phyloP scores from a whole-genome alignment of 1,140 invertebrate genomes.

The Heliconius hewitsoni region DNA sequence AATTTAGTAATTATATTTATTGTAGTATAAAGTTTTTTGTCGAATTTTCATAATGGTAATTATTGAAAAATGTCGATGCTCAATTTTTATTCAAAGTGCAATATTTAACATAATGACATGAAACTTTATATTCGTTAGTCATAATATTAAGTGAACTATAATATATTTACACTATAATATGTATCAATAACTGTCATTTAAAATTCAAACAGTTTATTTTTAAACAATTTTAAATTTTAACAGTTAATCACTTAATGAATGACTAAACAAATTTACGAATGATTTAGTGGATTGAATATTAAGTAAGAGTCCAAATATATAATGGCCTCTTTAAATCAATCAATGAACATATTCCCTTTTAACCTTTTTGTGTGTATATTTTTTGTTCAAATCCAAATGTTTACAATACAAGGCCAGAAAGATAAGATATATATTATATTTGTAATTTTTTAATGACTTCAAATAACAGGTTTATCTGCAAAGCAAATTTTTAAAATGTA shows the following conservation, averaged over 20 bases:
- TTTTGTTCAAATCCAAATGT: not conserved
- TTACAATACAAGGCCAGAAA: slow-evolving; percentile 1
- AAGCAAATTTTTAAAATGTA: not conserved
- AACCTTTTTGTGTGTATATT: slow-evolving; percentile 12
- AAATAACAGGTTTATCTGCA: not conserved
- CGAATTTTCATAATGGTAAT: not conserved
- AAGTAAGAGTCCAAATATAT: not conserved
- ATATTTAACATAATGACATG: not conserved
- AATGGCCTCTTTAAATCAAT: not conserved
- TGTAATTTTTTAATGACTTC: not conserved
- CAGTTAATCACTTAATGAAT: not conserved
- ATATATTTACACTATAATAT: not conserved
- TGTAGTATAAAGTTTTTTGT: not conserved
- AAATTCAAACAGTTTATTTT: not conserved
- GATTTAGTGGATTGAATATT: not conserved
- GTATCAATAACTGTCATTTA: no score
- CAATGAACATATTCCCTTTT: slow-evolving; percentile 6
- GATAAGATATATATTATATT: not conserved
- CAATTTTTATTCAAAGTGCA: not conserved
- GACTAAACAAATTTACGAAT: not conserved
- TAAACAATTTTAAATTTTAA: not conserved
- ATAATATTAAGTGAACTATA: slow-evolving; percentile 1
- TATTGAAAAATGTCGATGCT: not conserved
- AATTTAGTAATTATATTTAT: not conserved
- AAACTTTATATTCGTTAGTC: slow-evolving; percentile 3